Percentiles rank a stretch among this genome's conserved stretches.
Evolutionary conservation across 2,888 invertebrate genomes (phyloP).

Genomic region (Hanleya hanleyi): DNA sequence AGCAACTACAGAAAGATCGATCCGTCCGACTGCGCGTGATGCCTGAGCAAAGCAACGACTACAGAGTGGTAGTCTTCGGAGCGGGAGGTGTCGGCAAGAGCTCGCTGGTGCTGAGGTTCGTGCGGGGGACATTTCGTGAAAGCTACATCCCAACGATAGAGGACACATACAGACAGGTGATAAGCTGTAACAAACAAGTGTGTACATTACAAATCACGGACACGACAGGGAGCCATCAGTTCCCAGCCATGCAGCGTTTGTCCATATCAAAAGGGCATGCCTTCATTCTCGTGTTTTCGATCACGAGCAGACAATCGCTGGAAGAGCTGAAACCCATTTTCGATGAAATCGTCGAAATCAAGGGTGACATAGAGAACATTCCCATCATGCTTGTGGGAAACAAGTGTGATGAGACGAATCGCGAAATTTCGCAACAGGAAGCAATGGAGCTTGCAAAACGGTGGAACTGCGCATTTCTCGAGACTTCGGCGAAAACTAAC

Average conservation of each 20-base stretch:
- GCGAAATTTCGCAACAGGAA: constrained; percentile 80
- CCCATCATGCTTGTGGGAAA: constrained; percentile 99
- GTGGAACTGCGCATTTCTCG: constrained; percentile 96
- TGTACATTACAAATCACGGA: constrained; percentile 99
- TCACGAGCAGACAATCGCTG: constrained; percentile 93
- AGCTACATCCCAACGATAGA: constrained; percentile 99
- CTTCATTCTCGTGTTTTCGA: constrained; percentile 98
- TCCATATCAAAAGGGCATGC: constrained; percentile 99
- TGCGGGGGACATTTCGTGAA: constrained; percentile 98
- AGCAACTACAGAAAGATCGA: constrained; percentile 64
- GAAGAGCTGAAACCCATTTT: constrained; percentile 98
- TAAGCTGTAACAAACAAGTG: constrained; percentile 94
- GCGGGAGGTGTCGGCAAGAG: constrained; percentile 96
- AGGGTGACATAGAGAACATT: constrained; percentile 78
- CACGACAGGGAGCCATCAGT: constrained; percentile 99
- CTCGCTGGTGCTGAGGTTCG: constrained; percentile 94
- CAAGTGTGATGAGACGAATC: constrained; percentile 91
- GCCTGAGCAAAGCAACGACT: constrained; percentile 96
- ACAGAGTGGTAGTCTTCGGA: constrained; percentile 99
- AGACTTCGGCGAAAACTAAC: constrained; percentile 99
- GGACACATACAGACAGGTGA: constrained; percentile 90
- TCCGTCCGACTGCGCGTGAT: constrained; percentile 68
- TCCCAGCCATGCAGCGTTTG: constrained; percentile 99
- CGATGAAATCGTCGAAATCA: constrained; percentile 90
- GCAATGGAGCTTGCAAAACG: constrained; percentile 91